phyloP scores from a whole-genome alignment of 2,113 vertebrate species.

The Grus americana region DNA sequence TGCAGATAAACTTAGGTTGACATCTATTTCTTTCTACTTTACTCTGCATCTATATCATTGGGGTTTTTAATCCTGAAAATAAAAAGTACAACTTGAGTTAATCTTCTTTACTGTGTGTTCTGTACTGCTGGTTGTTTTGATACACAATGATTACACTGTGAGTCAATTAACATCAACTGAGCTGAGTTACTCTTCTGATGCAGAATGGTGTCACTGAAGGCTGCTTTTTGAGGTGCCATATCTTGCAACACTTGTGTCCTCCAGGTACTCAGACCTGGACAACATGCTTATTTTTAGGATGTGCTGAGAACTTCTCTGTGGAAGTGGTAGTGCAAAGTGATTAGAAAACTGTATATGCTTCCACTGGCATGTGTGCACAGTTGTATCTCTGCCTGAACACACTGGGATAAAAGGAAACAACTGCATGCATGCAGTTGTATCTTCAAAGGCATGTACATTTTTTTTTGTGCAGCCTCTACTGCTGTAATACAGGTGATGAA shows the following conservation, averaged over 20 bases:
- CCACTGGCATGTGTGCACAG: rapidly evolving
- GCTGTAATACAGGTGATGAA: not conserved
- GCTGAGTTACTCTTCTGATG: not conserved
- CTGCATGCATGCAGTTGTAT: not conserved
- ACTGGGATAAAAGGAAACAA: not conserved
- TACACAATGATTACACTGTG: rapidly evolving
- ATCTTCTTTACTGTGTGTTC: not conserved
- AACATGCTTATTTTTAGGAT: not conserved
- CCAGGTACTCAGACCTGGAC: not conserved
- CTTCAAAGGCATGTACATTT: not conserved
- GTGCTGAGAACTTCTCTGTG: not conserved
- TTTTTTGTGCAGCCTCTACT: not conserved
- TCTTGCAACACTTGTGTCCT: not conserved
- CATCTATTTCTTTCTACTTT: constrained; percentile 33
- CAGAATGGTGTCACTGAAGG: not conserved
- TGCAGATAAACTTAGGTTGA: constrained; percentile 28
- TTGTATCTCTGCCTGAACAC: not conserved
- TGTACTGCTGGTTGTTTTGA: not conserved
- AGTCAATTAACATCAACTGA: not conserved
- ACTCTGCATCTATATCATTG: not conserved
- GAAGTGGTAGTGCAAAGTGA: not conserved
- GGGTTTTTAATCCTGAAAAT: constrained; percentile 50
- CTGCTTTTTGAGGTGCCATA: not conserved
- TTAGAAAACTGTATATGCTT: not conserved
- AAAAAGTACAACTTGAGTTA: constrained; percentile 22